Conservation (phyloP, 2,113 vertebrate species). For the Tor tambroides region DNA sequence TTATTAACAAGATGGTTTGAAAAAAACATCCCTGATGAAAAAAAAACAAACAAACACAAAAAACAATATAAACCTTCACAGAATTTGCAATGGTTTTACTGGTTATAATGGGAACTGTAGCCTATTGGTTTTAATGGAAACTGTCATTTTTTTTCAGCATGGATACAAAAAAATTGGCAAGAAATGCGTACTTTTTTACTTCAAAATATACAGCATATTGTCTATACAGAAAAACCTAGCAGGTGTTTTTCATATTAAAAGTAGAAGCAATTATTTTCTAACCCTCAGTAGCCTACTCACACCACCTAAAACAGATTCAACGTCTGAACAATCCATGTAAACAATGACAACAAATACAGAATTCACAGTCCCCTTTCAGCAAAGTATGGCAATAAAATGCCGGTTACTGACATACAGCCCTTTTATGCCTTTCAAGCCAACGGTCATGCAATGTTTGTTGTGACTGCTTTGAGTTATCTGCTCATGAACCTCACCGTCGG, state of each 20-base stretch:
- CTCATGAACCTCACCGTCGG: background rate
- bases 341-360: background rate
- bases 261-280: background rate
- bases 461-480: background rate
- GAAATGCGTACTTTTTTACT: too few species aligned
- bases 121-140: too few species aligned
- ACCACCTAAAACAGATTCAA: background rate
- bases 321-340: background rate
- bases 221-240: background rate
- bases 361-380: background rate
- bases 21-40: too few species aligned
- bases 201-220: background rate
- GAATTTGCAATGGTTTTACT: too few species aligned
- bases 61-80: too few species aligned
- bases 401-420: background rate
- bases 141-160: too few species aligned
- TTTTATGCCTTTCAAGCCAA: background rate
- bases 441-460: background rate
- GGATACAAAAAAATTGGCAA: too few species aligned
- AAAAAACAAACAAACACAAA: too few species aligned
- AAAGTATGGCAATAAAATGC: background rate
- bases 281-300: background rate
- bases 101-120: too few species aligned
- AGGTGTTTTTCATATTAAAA: background rate
- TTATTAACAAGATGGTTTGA: too few species aligned